Evolutionary conservation across 2,797 vertebrate genomes (phyloP), one percentile per base, ranked within the genome.

Genomic region (Rhinella marina): DNA sequence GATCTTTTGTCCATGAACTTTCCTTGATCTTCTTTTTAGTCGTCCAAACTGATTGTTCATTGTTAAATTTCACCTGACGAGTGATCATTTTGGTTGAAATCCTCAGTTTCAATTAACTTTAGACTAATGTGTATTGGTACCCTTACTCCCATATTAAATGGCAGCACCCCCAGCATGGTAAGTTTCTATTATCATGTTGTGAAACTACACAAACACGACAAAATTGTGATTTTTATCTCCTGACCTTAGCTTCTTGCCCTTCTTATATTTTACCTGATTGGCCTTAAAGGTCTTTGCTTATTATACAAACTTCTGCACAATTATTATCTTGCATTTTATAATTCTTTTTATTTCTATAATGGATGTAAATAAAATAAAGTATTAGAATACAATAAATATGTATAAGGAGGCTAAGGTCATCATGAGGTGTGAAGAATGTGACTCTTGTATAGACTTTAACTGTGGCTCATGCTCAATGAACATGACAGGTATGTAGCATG

Each of bases 401-500:
- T 27, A 68, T 29, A 29, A 16, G 25, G 23, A 21, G 9, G 19
- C 72, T 19, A 48, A 50, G 17, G 41, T 50, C 50, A 75, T 75
- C 21, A 56, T 52, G 13, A 59, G 56, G 56, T 3, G 8, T 19
- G 25, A 61, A 61, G 52, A 17, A 80, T 57, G 23, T 32, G 78
- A 7, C 8, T 59, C 27, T 29, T 52, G 1, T 61, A 59, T 21
- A 80, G 56, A 61, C 17, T 21, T 41, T 32, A 13, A 7, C 2
- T 48, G 21, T 61, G 19, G 9, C 27, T 27, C 23, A 79, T 56
- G 16, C 14, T 79, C 27, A 19, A 16, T 29, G 52, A 19, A 5
- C 16, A 11, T 27, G 76, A n/a, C 79, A 64, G 79, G 79, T 48
- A 62, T 62, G 21, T 48, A 48, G 79, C 57, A 64, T 81, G 23